Conservation (phyloP, 2,113 vertebrate genomes). For the Octodon degus region DNA sequence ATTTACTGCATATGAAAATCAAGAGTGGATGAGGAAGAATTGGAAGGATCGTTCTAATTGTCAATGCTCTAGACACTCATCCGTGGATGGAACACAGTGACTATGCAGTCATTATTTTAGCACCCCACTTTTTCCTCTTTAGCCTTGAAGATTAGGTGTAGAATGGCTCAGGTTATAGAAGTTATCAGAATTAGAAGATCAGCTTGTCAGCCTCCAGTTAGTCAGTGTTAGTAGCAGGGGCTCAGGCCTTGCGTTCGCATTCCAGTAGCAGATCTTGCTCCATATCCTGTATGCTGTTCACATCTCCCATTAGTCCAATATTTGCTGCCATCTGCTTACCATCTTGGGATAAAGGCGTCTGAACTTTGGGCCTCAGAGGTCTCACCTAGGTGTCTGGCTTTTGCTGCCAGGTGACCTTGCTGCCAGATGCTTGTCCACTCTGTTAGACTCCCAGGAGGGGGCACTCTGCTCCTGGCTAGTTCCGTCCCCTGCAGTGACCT, state of each 20-base stretch:
- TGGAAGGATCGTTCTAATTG: not conserved
- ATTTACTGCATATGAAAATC: not conserved
- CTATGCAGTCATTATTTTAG: not conserved
- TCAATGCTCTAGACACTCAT: not conserved
- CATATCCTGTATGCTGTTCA: not conserved
- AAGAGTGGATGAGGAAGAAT: not conserved
- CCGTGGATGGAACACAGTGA: not conserved
- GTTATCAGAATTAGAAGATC: not conserved
- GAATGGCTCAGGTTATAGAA: not conserved
- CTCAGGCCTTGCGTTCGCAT: not conserved
- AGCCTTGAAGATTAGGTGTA: not conserved
- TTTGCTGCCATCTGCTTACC: not conserved
- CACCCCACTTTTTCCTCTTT: not conserved
- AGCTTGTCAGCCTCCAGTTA: not conserved
- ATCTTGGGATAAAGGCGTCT: not conserved
- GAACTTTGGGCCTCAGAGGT: not conserved
- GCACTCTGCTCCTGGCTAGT: not conserved
- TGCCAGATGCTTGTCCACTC: not conserved
- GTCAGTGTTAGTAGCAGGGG: not conserved
- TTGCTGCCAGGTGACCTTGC: not conserved
- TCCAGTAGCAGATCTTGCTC: not conserved
- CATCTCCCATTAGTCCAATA: not conserved
- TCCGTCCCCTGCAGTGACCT: not conserved
- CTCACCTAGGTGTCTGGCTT: not conserved
- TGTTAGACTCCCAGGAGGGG: conserved; percentile 31